phyloP scores from a whole-genome alignment of 2,113 vertebrate genomes.

The Tenebrosternarchus preto region DNA sequence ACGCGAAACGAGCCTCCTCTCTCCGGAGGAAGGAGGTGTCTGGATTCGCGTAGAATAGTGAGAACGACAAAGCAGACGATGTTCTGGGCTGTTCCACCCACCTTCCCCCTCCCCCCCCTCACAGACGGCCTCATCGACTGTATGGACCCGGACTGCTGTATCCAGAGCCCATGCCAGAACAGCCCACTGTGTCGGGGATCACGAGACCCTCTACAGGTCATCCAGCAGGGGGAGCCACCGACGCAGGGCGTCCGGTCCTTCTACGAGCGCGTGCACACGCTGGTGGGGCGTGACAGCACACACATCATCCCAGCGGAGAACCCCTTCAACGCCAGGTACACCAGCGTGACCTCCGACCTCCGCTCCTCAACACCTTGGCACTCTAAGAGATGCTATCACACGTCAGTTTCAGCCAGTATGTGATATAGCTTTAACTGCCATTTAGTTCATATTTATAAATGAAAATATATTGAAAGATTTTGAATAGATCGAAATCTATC shows the following conservation, averaged over 20 bases:
- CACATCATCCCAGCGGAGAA: conserved; percentile 96
- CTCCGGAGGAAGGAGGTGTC: not conserved
- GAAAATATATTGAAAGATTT: too few species aligned
- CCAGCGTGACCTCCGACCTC: not conserved
- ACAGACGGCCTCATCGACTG: conserved; percentile 97
- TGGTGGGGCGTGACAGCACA: conserved; percentile 94
- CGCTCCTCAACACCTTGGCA: too few species aligned
- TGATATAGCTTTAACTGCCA: too few species aligned
- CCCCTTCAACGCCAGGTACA: conserved; percentile 93
- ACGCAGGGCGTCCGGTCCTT: conserved; percentile 87
- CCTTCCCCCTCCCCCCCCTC: too few species aligned
- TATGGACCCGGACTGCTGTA: conserved; percentile 98
- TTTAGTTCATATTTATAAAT: too few species aligned
- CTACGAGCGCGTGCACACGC: conserved; percentile 94
- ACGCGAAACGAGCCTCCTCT: not conserved
- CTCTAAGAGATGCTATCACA: too few species aligned
- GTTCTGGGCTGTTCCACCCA: conserved; percentile 1
- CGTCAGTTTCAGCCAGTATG: too few species aligned
- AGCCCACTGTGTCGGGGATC: conserved; percentile 93
- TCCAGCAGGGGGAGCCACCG: conserved; percentile 85
- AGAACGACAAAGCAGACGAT: not conserved
- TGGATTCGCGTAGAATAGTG: too few species aligned
- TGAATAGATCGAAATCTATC: too few species aligned
- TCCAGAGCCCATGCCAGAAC: conserved; percentile 93
- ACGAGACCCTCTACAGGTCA: conserved; percentile 91